These are phyloP conservation scores for Magallana nippona DNA, from an alignment of 2,888 invertebrate genomes.

Conservation along the genomic window DNA sequence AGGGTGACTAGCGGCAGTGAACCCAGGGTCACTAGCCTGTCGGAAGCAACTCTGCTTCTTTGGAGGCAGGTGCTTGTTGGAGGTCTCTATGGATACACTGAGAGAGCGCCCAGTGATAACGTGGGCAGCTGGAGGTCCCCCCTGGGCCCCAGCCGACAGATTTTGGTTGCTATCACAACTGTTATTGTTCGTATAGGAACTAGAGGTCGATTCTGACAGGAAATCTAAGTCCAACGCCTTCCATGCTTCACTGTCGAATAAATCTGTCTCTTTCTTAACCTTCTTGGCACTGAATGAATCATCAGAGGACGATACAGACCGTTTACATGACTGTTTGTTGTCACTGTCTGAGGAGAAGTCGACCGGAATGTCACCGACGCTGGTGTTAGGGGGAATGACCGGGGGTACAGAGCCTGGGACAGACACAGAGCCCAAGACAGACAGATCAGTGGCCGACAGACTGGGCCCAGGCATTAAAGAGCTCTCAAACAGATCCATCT, in stretches of 20 bases:
- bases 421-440: neutral
- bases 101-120: neutral
- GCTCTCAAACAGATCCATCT: neutral
- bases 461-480: neutral
- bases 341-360: neutral
- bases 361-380: conserved; percentile 1
- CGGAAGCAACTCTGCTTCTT: conserved; percentile 64
- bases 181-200: neutral
- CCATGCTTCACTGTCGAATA: conserved; percentile 1
- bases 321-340: neutral
- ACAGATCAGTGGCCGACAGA: neutral
- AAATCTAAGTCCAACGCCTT: neutral
- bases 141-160: neutral
- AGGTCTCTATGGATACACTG: conserved; percentile 8
- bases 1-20: conserved; percentile 29
- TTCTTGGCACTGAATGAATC: neutral
- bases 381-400: conserved; percentile 22
- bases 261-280: neutral
- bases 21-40: conserved; percentile 46
- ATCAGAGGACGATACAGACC: neutral
- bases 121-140: neutral
- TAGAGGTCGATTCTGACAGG: neutral
- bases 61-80: conserved; percentile 60
- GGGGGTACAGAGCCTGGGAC: neutral
- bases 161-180: neutral